Percentiles rank a stretch among this genome's conserved stretches.
These are phyloP conservation scores for Tenualosa ilisha DNA, from an alignment of 2,797 vertebrate genomes.

Conservation along the genomic window DNA sequence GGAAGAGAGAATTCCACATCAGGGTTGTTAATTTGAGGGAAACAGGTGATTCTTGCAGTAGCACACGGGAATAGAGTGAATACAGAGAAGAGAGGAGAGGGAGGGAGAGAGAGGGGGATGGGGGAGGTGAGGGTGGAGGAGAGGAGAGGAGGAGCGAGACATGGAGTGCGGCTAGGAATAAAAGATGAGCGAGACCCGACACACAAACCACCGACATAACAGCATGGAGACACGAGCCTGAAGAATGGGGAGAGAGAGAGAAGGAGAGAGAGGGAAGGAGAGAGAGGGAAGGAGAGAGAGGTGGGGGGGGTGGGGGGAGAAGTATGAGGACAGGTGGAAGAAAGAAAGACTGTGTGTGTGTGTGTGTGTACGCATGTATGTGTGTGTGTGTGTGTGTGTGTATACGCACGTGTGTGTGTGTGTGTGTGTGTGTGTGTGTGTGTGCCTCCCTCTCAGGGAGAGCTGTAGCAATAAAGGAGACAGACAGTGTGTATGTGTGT, in stretches of 20 bases:
- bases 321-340: not conserved
- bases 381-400: not conserved
- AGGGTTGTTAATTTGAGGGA: constrained; percentile 39
- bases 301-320: not conserved
- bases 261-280: not conserved
- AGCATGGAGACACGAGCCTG: not conserved
- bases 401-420: not conserved
- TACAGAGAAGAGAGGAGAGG: not conserved
- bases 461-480: not conserved
- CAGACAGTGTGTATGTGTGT: constrained; percentile 45
- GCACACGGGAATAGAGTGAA: not conserved
- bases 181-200: constrained; percentile 32
- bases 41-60: not conserved
- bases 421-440: not conserved
- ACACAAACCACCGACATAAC: constrained; percentile 4
- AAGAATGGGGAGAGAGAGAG: constrained; percentile 16
- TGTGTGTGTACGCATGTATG: not conserved
- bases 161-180: not conserved
- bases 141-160: constrained; percentile 10
- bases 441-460: not conserved
- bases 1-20: constrained; percentile 36
- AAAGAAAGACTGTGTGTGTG: not conserved
- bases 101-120: not conserved
- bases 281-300: not conserved
- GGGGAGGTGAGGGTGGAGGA: constrained; percentile 7